Base-by-base conservation (phyloP, 2,797 vertebrate genomes). In the Sebastes reedi region DNA sequence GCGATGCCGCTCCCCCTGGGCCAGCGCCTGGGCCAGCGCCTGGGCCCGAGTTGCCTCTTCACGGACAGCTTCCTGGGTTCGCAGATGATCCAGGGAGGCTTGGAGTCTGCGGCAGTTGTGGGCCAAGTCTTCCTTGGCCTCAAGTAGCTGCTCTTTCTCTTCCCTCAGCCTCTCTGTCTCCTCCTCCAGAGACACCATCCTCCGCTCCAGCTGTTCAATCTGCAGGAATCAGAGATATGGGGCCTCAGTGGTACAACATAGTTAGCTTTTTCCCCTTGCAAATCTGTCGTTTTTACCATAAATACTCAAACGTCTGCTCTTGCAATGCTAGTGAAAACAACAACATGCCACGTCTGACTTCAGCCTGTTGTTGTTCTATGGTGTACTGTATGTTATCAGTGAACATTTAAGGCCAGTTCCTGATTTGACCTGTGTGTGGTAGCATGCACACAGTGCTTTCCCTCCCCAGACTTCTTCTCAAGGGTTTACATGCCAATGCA, bases 51-150 rank as follows among this genome's bases (percentile, higher is more conserved):
- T 82, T 20, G 94, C 92, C 87, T 93, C 93, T 80, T 94, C 93
- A 84, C 81, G 95, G 22, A 76, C 79, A 10, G 90, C 87, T 77
- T 86, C 92, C 80, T 95, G 94, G 81, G 92, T 90, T 65, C 87
- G 94, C 75, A 94, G 89, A 55, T 95, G 85, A 89, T 96, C 91
- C 83, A 97, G 81, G 68, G 95, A 93, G 22, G 90, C 87, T 88
- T 95, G 95, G 81, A 97, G 93, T 88, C 80, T 84, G 77, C 78
- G 82, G 88, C 95, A 96, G 79, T 95, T 95, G 81, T 91, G 92
- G 73, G 88, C 36, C 91, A 97, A 91, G 22, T 94, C 93, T 87
- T 96, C 87, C 61, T 96, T 97, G 85, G 87, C 79, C 94, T 96
- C 93, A 73, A 94, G 95, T 81, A 97, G 82, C 64, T 94, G 91